A percentile compares a stretch with the other conserved stretches of the same genome.
phyloP scores from a whole-genome alignment of 2,888 invertebrate genomes.

The Orthosia cruda region DNA sequence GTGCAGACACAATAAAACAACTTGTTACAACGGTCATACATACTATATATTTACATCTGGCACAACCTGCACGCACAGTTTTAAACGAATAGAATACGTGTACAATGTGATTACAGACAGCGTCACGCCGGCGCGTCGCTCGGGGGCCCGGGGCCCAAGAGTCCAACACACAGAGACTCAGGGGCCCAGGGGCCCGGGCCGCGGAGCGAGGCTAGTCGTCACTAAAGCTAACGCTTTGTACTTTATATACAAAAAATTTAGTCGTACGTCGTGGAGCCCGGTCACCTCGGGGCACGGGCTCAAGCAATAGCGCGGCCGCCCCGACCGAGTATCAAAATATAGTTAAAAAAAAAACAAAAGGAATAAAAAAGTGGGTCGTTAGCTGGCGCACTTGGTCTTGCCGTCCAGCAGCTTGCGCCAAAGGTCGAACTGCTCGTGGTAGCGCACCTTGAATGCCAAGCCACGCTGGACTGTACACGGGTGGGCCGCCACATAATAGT shows the following conservation, averaged over 20 bases:
- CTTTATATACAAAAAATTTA: slow-evolving; percentile 62
- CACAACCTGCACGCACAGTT: slow-evolving; percentile 59
- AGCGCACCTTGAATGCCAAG: slow-evolving; percentile 97
- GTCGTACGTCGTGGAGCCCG: slow-evolving; percentile 2
- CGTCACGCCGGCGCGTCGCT: slow-evolving; percentile 31
- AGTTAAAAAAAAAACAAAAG: slow-evolving; percentile 43
- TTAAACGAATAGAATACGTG: slow-evolving; percentile 44
- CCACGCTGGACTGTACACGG: slow-evolving; percentile 96
- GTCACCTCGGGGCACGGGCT: slow-evolving; percentile 1
- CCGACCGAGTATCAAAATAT: slow-evolving; percentile 47
- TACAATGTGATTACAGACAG: slow-evolving; percentile 39
- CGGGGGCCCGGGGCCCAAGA: slow-evolving; percentile 25
- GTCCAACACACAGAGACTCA: no score
- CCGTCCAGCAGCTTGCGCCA: slow-evolving; percentile 97
- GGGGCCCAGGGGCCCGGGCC: slow-evolving; percentile 11
- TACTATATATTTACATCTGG: slow-evolving; percentile 67
- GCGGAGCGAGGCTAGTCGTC: slow-evolving; percentile 22
- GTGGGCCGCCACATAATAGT: slow-evolving; percentile 95
- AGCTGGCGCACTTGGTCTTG: slow-evolving; percentile 95
- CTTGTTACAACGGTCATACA: slow-evolving; percentile 50
- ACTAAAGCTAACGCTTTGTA: slow-evolving; percentile 57
- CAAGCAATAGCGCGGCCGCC: slow-evolving; percentile 50
- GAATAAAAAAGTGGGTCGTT: slow-evolving; percentile 37
- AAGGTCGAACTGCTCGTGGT: slow-evolving; percentile 97
- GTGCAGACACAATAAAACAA: slow-evolving; percentile 42